These are phyloP conservation scores for Acyrthosiphon pisum DNA, from an alignment of 1,140 invertebrate species.

Conservation along the genomic window DNA sequence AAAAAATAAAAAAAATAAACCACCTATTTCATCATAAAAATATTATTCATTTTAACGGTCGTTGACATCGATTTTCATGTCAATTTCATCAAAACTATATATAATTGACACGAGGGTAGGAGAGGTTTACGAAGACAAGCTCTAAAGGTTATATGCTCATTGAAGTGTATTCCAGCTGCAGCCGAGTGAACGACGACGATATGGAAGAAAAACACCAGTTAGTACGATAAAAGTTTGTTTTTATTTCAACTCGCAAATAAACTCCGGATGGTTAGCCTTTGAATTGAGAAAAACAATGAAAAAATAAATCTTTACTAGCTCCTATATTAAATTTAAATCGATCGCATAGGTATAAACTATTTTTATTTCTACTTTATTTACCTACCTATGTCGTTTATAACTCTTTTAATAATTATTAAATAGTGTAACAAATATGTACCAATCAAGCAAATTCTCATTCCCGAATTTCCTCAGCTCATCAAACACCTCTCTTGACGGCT, in stretches of 20 bases:
- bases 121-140: background rate
- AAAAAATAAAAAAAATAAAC: too few species aligned
- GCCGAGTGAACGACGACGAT: background rate
- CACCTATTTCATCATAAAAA: background rate
- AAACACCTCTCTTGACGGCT: background rate
- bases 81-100: background rate
- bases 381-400: background rate
- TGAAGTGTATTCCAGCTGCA: constrained; percentile 9
- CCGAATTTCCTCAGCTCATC: background rate
- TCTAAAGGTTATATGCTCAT: constrained; percentile 12
- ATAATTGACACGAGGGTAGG: background rate
- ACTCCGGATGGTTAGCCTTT: background rate
- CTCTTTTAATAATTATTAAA: background rate
- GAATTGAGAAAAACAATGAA: background rate
- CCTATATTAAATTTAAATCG: background rate
- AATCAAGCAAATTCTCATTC: background rate
- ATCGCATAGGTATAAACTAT: background rate
- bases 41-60: background rate
- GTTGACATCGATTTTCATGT: background rate
- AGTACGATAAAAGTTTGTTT: constrained; percentile 14
- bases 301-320: background rate
- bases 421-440: background rate
- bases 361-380: background rate
- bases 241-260: background rate
- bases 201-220: background rate